A percentile compares a stretch with the other conserved stretches of the same genome.
Conservation (phyloP, 2,888 invertebrate genomes). For the Athripsodes cinereus region DNA sequence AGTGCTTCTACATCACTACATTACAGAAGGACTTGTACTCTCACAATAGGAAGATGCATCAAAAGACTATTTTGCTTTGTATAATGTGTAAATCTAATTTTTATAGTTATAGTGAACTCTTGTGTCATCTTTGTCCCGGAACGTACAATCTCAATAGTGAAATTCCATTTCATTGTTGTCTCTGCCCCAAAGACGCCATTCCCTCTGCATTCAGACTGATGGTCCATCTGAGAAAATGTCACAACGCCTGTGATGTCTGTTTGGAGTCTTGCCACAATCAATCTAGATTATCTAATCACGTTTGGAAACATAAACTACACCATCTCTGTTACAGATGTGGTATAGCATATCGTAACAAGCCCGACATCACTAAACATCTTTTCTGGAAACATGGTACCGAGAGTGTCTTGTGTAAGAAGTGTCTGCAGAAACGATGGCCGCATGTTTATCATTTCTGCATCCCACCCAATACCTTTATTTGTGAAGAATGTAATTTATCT, state of each 20-base stretch:
- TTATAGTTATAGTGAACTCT: conserved; percentile 79
- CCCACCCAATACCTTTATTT: conserved; percentile 69
- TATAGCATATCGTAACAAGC: conserved; percentile 81
- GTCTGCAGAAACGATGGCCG: conserved; percentile 86
- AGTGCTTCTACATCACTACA: conserved; percentile 71
- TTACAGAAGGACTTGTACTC: conserved; percentile 80
- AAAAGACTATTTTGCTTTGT: conserved; percentile 74
- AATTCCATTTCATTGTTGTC: conserved; percentile 73
- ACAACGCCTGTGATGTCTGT: conserved; percentile 83
- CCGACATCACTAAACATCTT: conserved; percentile 81
- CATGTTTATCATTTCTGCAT: conserved; percentile 88
- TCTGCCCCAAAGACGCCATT: conserved; percentile 69
- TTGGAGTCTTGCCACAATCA: conserved; percentile 76
- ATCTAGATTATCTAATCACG: conserved; percentile 74
- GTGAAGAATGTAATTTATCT: conserved; percentile 73
- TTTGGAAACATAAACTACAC: conserved; percentile 85
- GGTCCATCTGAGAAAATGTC: conserved; percentile 80
- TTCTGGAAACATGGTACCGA: conserved; percentile 93
- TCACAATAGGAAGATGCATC: conserved; percentile 82
- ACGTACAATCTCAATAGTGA: conserved; percentile 57
- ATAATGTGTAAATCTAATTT: conserved; percentile 85
- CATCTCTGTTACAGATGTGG: conserved; percentile 85
- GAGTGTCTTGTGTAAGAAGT: conserved; percentile 76
- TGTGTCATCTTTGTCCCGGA: conserved; percentile 84
- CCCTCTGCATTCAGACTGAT: conserved; percentile 84